Evolutionary conservation across 2,113 vertebrate genomes (phyloP).

Genomic region (Calidris pugnax): DNA sequence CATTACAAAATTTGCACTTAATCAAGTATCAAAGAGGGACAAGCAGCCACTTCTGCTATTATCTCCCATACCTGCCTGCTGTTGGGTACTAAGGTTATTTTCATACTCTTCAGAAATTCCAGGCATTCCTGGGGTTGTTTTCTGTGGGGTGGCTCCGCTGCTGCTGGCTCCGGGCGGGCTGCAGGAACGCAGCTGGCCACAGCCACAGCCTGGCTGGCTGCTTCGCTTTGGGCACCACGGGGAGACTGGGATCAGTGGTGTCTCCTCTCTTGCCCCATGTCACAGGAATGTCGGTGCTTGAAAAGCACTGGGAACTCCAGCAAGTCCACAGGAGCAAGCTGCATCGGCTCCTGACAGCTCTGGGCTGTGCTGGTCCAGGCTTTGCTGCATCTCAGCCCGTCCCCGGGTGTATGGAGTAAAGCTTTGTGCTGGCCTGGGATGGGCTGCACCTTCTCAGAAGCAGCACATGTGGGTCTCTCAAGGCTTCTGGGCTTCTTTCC

Average conservation of each 20-base stretch:
- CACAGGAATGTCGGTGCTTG: not conserved
- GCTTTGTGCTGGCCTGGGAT: not conserved
- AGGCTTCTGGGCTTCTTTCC: not conserved
- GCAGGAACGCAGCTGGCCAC: slow-evolving; percentile 20
- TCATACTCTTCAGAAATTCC: slow-evolving; percentile 48
- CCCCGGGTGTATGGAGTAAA: not conserved
- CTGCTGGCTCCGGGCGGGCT: not conserved
- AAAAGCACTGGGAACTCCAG: not conserved
- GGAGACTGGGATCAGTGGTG: not conserved
- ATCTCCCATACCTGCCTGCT: slow-evolving; percentile 8
- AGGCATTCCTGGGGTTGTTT: slow-evolving; percentile 30
- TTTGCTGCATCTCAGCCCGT: no score
- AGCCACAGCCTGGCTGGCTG: not conserved
- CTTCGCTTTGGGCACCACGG: not conserved
- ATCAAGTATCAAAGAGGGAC: not conserved
- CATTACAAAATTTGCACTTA: slow-evolving; percentile 5
- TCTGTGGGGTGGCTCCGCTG: not conserved
- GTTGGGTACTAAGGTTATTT: not conserved
- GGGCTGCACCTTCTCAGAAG: not conserved
- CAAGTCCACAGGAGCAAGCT: not conserved
- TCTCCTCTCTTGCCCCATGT: not conserved
- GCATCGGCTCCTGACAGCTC: no score
- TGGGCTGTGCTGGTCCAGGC: no score
- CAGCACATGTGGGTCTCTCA: not conserved
- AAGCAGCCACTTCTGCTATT: slow-evolving; percentile 21